phyloP scores from a whole-genome alignment of 2,797 vertebrate species.

The Nyctibius grandis region DNA sequence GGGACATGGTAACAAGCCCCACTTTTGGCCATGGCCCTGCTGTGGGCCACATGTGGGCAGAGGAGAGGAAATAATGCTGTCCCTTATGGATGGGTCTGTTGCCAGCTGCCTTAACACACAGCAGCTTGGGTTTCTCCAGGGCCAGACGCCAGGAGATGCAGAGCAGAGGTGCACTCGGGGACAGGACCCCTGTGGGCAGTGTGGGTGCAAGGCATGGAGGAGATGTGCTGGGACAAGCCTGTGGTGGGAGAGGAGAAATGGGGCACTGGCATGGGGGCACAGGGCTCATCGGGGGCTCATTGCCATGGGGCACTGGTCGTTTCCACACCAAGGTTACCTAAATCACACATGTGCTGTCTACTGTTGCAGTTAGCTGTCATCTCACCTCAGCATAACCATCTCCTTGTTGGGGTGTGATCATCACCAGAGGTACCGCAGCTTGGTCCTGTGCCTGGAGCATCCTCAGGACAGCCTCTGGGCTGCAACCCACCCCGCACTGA shows the following conservation, averaged over 20 bases:
- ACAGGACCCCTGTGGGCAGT: rapidly evolving
- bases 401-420: rapidly evolving
- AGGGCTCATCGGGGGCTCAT: background rate
- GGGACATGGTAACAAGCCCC: background rate
- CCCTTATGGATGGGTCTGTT: background rate
- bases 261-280: background rate
- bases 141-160: background rate
- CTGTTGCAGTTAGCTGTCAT: background rate
- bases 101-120: background rate
- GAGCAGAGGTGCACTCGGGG: rapidly evolving
- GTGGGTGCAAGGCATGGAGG: rapidly evolving
- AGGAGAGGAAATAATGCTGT: background rate
- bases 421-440: background rate
- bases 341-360: rapidly evolving
- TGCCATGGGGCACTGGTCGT: rapidly evolving
- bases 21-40: background rate
- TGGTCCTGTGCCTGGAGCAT: background rate
- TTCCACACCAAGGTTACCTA: rapidly evolving
- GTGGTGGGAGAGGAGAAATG: background rate
- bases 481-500: rapidly evolving
- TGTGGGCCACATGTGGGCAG: too few relatives aligned
- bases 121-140: background rate
- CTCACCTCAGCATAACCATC: rapidly evolving
- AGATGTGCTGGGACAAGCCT: rapidly evolving
- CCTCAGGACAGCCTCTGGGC: background rate